These are phyloP conservation scores for Lottia gigantea DNA, from an alignment of 2,888 invertebrate species.

Conservation along the genomic window DNA sequence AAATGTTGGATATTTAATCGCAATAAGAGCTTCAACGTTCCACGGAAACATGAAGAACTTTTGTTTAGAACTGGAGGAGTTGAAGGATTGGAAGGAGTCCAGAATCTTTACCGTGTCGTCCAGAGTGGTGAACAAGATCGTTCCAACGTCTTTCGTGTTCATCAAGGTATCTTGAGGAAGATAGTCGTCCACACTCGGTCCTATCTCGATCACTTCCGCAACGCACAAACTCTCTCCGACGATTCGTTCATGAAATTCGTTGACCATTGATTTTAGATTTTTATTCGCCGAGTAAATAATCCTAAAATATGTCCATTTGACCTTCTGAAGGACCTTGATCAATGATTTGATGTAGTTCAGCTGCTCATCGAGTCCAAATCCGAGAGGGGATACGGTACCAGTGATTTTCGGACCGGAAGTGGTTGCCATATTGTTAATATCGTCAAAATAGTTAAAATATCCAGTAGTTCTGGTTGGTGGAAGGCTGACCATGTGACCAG, in stretches of 20 bases:
- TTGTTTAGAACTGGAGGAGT: constrained; percentile 12
- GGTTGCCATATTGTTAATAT: not conserved
- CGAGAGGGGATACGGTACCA: constrained; percentile 16
- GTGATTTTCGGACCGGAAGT: constrained; percentile 8
- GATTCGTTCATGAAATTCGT: constrained; percentile 1
- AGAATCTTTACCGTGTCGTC: constrained; percentile 25
- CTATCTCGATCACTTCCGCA: constrained; percentile 9
- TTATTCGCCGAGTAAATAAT: constrained; percentile 18
- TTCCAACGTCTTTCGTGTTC: constrained; percentile 12
- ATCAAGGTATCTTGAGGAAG: not conserved
- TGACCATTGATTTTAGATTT: not conserved
- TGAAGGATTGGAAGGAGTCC: not conserved
- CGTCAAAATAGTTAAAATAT: constrained; percentile 19
- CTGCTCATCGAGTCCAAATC: not conserved
- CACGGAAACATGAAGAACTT: constrained; percentile 34
- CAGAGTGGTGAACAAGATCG: constrained; percentile 30
- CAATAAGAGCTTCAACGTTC: constrained; percentile 24
- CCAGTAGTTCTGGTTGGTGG: constrained; percentile 21
- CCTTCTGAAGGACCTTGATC: not conserved
- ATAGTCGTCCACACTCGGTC: not conserved
- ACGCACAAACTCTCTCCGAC: constrained; percentile 11
- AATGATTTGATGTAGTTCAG: constrained; percentile 4
- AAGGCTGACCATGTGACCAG: constrained; percentile 14
- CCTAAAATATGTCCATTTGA: constrained; percentile 16
- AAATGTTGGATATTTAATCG: constrained; percentile 1